Base-by-base conservation (phyloP, 2,113 vertebrate genomes). In the Leptodactylus fuscus region DNA sequence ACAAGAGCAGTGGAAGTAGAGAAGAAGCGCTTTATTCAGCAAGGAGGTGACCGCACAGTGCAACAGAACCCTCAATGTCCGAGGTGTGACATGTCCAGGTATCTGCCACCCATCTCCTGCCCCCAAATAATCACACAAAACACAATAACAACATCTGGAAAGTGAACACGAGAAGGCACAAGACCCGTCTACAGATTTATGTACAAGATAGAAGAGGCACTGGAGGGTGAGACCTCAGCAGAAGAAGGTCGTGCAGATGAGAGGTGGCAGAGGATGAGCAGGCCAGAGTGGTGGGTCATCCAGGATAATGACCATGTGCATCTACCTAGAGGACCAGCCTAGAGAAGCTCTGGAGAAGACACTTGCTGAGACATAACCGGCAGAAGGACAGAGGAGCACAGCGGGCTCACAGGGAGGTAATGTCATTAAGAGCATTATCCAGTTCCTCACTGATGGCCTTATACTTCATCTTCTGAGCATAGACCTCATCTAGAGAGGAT, bases 391-490 rank as follows among this genome's bases (percentile, higher is more conserved):
- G 49, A 49, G n/a, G 55, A 62, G 55, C 24, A 48, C 32, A 44
- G 34, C 4, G 46, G 73, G 20, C 58, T 85, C 44, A 85, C 5
- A 85, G 82, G 10, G 82, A 85, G 29, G 74, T 77, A 95, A 99
- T 99, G 92, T 99, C 97, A 0, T 99, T 99, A 88, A 99, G 97
- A 44, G 98, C 97, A 94, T 99, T 95, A 92, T 99, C 98, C 92
- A 99, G 93, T 93, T 99, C 98, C 92, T 99, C 98, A 0, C 97
- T 99, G 90, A 99, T 98, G 91, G 98, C 97, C 91, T 99, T 99
- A 89, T 97, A 98, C 95, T 98, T 99, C 93, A 99, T 96, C 94
- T 99, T 99, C 97, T 99, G 97, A 36, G 97, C 96, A 89, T 99
- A 98, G 73, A 99, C 97, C 92, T 99, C 97, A 6, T 99, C 98